Evolutionary conservation across 2,797 vertebrate species (phyloP), one percentile per base, ranked within the genome.

Genomic region (Merluccius polli): DNA sequence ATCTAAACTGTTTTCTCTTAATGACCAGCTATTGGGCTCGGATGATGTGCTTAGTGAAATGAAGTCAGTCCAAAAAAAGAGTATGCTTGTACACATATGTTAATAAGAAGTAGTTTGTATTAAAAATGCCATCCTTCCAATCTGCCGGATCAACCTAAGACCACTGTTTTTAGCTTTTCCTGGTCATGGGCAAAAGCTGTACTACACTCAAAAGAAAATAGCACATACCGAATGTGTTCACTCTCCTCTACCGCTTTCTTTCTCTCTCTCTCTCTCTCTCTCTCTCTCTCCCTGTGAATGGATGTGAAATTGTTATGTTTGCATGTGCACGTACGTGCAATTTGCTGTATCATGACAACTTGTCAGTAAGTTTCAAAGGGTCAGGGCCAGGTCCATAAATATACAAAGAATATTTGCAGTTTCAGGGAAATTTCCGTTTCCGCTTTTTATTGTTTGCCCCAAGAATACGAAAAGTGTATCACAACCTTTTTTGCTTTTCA

Each of bases 1-100:
- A 65, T 27, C 10, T 27, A 65, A 65, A 27, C 59, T 27, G 15
- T 65, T 27, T 65, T 27, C 59, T 65, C 59, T 65, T 65, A 63
- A 73, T 76, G 32, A 77, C 69, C 41, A 33, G 27, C 36, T 63
- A 52, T 16, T 75, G 70, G 33, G 13, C 78, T 82, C 31, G 75
- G 10, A 31, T 69, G 65, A 33, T 16, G 71, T 31, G 24, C 5
- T 71, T 78, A 35, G 32, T 80, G 48, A 32, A 75, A 70, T 32
- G 24, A n/a, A 65, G 24, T 59, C 52, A 24, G 52, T 59, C 52
- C 1, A 4, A 65, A 65, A 65, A 65, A 65, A 65, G 24, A 65
- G 21, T n/a, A 24, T 24, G 52, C 18, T 9, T 38, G 38, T 36
- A 11, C 38, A 18, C 44, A 27, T 75, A 68, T 69, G 31, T 69